A percentile compares a stretch with the other conserved stretches of the same genome.
phyloP scores from a whole-genome alignment of 2,888 invertebrate genomes.

The Ichneumoninae sp. region DNA sequence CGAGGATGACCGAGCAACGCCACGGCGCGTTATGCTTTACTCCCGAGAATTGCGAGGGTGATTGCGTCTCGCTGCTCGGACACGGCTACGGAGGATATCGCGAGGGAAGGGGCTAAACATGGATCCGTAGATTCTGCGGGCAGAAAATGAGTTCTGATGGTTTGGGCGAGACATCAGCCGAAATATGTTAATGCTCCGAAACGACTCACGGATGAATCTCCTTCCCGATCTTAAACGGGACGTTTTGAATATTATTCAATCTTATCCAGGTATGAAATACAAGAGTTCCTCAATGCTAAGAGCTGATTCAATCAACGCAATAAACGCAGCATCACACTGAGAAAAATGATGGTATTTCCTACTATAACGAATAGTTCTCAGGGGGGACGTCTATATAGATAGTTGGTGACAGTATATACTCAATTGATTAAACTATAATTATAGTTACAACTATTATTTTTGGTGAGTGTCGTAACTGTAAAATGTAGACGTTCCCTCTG shows the following conservation, averaged over 20 bases:
- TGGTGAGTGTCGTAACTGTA: too few species aligned
- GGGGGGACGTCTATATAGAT: too few species aligned
- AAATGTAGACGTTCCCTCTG: too few species aligned
- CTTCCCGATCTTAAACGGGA: neutral
- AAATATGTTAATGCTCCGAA: neutral
- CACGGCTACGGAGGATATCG: slow-evolving; percentile 15
- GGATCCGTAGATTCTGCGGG: slow-evolving; percentile 7
- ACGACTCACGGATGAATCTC: neutral
- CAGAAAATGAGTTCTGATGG: slow-evolving; percentile 27
- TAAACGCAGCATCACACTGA: too few species aligned
- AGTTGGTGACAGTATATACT: too few species aligned
- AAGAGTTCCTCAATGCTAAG: neutral
- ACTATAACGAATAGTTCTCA: too few species aligned
- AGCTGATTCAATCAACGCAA: neutral
- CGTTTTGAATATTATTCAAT: neutral
- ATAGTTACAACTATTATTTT: too few species aligned
- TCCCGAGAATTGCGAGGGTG: slow-evolving; percentile 77
- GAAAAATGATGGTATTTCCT: too few species aligned
- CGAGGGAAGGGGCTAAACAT: slow-evolving; percentile 8
- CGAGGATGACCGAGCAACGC: slow-evolving; percentile 62
- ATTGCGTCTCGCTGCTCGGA: slow-evolving; percentile 69
- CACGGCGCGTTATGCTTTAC: slow-evolving; percentile 77
- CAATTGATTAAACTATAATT: too few species aligned
- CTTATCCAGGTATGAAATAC: neutral
- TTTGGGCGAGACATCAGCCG: neutral